Conservation (phyloP, 92 coral and sea anemone species). For the Epizoanthus fatuus region DNA sequence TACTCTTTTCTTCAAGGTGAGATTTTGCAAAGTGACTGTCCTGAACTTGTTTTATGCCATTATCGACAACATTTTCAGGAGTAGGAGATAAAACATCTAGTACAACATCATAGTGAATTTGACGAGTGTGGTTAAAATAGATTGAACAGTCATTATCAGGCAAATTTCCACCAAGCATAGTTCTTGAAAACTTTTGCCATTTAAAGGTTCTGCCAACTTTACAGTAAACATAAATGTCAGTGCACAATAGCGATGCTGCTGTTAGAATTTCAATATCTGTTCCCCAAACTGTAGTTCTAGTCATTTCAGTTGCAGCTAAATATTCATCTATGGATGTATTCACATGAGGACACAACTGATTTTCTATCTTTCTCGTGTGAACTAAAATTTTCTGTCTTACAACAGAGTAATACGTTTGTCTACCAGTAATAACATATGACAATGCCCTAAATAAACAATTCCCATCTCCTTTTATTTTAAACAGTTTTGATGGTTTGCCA, state of each 20-base stretch:
- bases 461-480: conserved; percentile 37
- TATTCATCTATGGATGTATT: conserved; percentile 33
- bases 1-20: too few relatives aligned
- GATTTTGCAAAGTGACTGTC: too few relatives aligned
- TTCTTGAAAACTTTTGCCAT: conserved; percentile 50
- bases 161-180: too few relatives aligned
- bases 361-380: conserved; percentile 55
- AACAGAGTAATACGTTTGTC: conserved; percentile 45
- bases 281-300: conserved; percentile 33
- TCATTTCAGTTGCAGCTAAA: conserved; percentile 39
- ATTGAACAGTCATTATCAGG: too few relatives aligned
- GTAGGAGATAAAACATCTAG: neutral
- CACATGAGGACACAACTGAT: conserved; percentile 27
- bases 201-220: conserved; percentile 32
- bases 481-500: conserved; percentile 37
- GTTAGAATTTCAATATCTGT: conserved; percentile 66
- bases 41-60: too few relatives aligned
- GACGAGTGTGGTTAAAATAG: too few relatives aligned
- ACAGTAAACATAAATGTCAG: conserved; percentile 57
- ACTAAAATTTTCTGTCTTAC: conserved; percentile 46
- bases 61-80: too few relatives aligned
- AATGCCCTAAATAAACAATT: conserved; percentile 70
- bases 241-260: conserved; percentile 33
- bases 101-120: neutral
- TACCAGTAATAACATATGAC: conserved; percentile 75